Evolutionary conservation across 2,888 invertebrate genomes (phyloP), one percentile per base, ranked within the genome.

Genomic region (Cryptophagus acutangulus): DNA sequence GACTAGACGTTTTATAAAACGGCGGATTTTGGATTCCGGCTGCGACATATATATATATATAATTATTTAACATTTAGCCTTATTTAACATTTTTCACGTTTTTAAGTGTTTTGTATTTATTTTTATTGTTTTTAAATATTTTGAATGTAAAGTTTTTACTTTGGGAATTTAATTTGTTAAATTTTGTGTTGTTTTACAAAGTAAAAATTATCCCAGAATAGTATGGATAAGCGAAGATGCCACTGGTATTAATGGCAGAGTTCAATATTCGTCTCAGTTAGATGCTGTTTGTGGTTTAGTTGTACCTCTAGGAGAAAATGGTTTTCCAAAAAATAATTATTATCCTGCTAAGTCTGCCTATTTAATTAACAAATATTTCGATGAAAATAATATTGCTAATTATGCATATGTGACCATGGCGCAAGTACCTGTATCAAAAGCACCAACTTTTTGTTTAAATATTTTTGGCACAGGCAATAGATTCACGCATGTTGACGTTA

Each of bases 401-500:
- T 29, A 29, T 29, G 29, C 12, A 10, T 29, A 29, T 10, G 12
- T 10, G 5, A 29, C 29, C 12, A 29, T 29, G 29, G 29, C 29
- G 5, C 29, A 29, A 20, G 20, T 20, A 20, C 20, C 20, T 8
- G 29, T 29, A 10, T 6, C 8, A 29, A 12, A 12, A 8, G 6
- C 29, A 5, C 29, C 36, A 14, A 15, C 20, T 10, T 43, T 40
- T 17, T 43, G 36, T 26, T 18, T 43, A n/a, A 29, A 12, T 29
- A 8, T 29, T 10, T 29, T 29, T 29, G 29, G 29, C 5, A 29
- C 29, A 5, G 13, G 12, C 13, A 29, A 29, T 13, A 29, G 13
- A 29, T 29, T 29, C 29, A 29, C 29, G 5, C 5, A 29, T 10
- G 8, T 10, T 8, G 29, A 29, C 13, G 29, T 29, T 5, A 5